These are phyloP conservation scores for Zosterops pallidus DNA, from an alignment of 2,113 vertebrate genomes.

Conservation along the genomic window DNA sequence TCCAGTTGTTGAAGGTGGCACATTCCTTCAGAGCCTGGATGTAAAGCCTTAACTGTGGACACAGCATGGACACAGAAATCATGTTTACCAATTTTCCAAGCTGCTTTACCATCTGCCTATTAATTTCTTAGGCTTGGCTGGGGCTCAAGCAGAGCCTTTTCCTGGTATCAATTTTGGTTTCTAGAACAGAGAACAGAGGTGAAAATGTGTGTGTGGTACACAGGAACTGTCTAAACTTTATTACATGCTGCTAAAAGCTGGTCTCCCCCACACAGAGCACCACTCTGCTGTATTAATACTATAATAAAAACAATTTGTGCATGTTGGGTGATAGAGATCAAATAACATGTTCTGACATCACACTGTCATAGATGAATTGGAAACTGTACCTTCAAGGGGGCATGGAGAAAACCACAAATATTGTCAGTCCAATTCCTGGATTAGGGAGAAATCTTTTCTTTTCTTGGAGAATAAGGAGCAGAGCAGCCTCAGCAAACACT, in stretches of 20 bases:
- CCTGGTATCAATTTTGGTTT: neutral
- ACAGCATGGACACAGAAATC: neutral
- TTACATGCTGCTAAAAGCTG: neutral
- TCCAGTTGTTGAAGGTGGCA: neutral
- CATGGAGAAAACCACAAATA: neutral
- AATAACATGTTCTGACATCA: neutral
- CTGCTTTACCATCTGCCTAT: neutral
- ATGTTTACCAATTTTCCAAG: neutral
- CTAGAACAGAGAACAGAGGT: neutral
- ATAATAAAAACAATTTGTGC: neutral
- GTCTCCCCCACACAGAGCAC: neutral
- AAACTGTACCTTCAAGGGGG: neutral
- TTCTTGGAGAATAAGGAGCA: neutral
- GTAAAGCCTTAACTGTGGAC: neutral
- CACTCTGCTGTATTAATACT: neutral
- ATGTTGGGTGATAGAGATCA: neutral
- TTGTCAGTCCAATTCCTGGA: neutral
- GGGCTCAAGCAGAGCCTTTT: neutral
- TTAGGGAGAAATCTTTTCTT: neutral
- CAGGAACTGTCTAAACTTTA: neutral
- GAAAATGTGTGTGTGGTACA: neutral
- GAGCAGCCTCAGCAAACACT: neutral
- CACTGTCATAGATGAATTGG: neutral
- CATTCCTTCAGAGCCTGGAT: neutral
- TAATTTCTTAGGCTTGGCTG: neutral